A percentile compares a stretch with the other conserved stretches of the same genome.
phyloP scores from a whole-genome alignment of 1,140 invertebrate genomes.

The Catajapyx aquilonaris region DNA sequence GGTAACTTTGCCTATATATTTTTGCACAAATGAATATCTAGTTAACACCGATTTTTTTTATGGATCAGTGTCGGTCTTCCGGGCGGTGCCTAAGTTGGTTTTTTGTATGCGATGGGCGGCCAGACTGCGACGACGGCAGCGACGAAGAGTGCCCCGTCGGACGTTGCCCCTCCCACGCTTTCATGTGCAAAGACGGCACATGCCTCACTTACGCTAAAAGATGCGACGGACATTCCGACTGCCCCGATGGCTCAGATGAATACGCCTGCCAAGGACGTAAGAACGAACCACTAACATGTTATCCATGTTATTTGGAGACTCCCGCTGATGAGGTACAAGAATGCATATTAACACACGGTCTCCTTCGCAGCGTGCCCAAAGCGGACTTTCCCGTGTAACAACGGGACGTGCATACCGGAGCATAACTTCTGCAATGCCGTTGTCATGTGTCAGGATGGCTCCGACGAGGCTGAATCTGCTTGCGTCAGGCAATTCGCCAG shows the following conservation, averaged over 20 bases:
- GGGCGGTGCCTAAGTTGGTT: slow-evolving; percentile 74
- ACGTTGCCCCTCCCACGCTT: slow-evolving; percentile 32
- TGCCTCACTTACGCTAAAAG: slow-evolving; percentile 52
- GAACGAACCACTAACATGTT: too few species aligned
- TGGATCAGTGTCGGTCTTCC: slow-evolving; percentile 51
- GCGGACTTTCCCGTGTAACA: slow-evolving; percentile 56
- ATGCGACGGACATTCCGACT: slow-evolving; percentile 57
- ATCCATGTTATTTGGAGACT: too few species aligned
- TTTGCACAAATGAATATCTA: too few species aligned
- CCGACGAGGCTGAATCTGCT: slow-evolving; percentile 54
- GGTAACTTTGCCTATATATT: too few species aligned
- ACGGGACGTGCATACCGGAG: slow-evolving; percentile 64
- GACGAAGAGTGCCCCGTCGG: slow-evolving; percentile 47
- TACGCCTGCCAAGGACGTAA: slow-evolving; percentile 43
- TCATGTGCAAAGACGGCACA: slow-evolving; percentile 33
- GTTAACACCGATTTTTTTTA: too few species aligned
- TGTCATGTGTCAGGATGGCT: slow-evolving; percentile 58
- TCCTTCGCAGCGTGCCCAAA: slow-evolving; percentile 35
- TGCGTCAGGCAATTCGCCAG: slow-evolving; percentile 30
- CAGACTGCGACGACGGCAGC: slow-evolving; percentile 63
- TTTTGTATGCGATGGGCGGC: slow-evolving; percentile 81
- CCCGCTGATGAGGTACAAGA: too few species aligned
- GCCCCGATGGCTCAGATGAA: slow-evolving; percentile 61
- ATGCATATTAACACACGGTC: too few species aligned
- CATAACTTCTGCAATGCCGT: slow-evolving; percentile 81